Base-by-base conservation (phyloP, 2,888 invertebrate genomes). In the Polia nebulosa region DNA sequence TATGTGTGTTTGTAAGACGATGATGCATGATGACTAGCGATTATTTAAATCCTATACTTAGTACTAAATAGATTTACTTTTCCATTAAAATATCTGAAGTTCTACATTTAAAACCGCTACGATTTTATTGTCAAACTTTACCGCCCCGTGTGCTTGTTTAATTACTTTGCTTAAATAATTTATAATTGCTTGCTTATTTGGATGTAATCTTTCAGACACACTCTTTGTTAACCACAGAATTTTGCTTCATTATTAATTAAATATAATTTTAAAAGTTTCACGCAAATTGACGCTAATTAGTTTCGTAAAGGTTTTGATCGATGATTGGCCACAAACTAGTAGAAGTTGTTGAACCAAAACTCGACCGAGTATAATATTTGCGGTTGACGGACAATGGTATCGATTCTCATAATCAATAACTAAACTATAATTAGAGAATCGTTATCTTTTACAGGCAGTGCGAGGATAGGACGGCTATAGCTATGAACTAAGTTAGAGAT, bases 211-310 rank as follows among this genome's bases (percentile, higher is more conserved):
- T 41, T 39, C 20, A 25, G 17, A 60, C 17, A n/a, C 9, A 56
- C 20, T 8, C 27, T 41, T 13, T 36, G 41, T 17, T 29, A 36
- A 36, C n/a, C 25, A 51, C 29, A 57, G 15, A 74, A 25, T 11
- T 32, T 11, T 6, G 22, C 29, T 36, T 55, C 3, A 56, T 36
- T 25, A 29, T 7, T 2, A 41, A 49, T 49, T 49, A 29, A 36
- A 41, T 44, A 29, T 20, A 44, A 20, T 39, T 53, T 60, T 9
- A 22, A 45, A 59, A 25, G 17, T 36, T 52, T 20, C 5, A n/a
- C 51, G 11, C 11, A 44, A 45, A 34, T 36, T 7, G 9, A n/a
- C 44, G n/a, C 27, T 61, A 61, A 73, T 74, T 63, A 41, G 15
- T 41, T 70, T 41, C 1, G 9, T 11, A 20, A 57, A 39, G n/a